Conservation (phyloP, 1,140 invertebrate genomes). For the Drosophila nebulosa region DNA sequence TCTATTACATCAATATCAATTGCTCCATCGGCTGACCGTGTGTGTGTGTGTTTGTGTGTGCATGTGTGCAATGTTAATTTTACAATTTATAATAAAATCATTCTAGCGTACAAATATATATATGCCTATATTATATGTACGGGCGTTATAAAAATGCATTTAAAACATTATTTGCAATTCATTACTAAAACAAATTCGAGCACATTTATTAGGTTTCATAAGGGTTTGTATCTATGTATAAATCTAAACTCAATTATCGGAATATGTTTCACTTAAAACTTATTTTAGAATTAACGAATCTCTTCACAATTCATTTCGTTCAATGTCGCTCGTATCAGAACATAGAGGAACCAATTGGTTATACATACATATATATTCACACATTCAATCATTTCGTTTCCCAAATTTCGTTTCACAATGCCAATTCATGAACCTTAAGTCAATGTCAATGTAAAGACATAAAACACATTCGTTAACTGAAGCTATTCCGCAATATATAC, state of each 20-base stretch:
- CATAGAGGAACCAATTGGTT: background rate
- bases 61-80: slow-evolving; percentile 55
- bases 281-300: background rate
- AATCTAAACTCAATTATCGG: background rate
- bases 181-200: slow-evolving; percentile 58
- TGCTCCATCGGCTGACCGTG: slow-evolving; percentile 47
- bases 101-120: slow-evolving; percentile 38
- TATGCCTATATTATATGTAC: slow-evolving; percentile 29
- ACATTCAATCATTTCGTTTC: slow-evolving; percentile 48
- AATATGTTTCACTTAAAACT: background rate
- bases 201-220: slow-evolving; percentile 29
- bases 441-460: background rate
- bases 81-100: slow-evolving; percentile 41
- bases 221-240: slow-evolving; percentile 11
- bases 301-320: background rate
- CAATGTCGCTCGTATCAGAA: background rate
- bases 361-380: slow-evolving; percentile 8
- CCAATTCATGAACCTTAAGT: slow-evolving; percentile 11
- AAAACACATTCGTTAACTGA: background rate
- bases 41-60: slow-evolving; percentile 12
- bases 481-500: background rate
- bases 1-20: slow-evolving; percentile 50
- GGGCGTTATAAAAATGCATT: slow-evolving; percentile 63
- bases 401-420: slow-evolving; percentile 50
- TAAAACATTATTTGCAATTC: slow-evolving; percentile 42